Evolutionary conservation across 2,797 vertebrate species (phyloP).

Genomic region (Enteromius radiatus): DNA sequence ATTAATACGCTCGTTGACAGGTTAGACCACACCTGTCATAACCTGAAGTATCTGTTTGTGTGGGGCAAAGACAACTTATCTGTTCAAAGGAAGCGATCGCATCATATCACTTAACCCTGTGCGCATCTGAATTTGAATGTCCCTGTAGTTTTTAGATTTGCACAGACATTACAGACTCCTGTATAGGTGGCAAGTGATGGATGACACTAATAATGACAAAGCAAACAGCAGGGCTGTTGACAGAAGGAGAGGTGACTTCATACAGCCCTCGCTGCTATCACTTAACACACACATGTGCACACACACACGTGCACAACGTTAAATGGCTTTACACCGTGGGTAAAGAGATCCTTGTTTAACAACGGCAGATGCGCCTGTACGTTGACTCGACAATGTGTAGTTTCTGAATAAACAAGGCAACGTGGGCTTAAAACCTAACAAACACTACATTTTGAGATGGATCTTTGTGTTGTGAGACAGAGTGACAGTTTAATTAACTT

Average conservation of each 20-base stretch:
- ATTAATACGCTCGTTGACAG: constrained; percentile 50
- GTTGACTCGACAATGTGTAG: constrained; percentile 54
- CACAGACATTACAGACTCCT: constrained; percentile 54
- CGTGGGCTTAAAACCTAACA: background rate
- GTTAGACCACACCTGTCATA: constrained; percentile 41
- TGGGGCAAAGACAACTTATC: constrained; percentile 60
- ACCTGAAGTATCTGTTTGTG: constrained; percentile 42
- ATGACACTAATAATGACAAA: constrained; percentile 76
- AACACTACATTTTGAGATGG: background rate
- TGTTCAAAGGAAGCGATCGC: constrained; percentile 58
- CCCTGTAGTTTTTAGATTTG: constrained; percentile 56
- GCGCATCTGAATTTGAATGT: constrained; percentile 60
- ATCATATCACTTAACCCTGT: constrained; percentile 61
- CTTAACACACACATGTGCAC: background rate
- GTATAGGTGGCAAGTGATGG: constrained; percentile 71
- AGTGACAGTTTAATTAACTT: constrained; percentile 49
- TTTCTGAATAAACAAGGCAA: constrained; percentile 24
- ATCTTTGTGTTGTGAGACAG: constrained; percentile 56
- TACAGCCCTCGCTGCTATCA: constrained; percentile 51
- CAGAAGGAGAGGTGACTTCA: constrained; percentile 70
- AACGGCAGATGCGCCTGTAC: constrained; percentile 59
- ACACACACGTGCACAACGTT: background rate
- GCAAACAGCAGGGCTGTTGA: constrained; percentile 74
- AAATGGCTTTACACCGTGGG: constrained; percentile 57
- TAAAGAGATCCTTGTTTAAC: constrained; percentile 53